Percentiles rank a stretch among this genome's conserved stretches.
Conservation (phyloP, 2,797 vertebrate species). For the Enteromius viviparus region DNA sequence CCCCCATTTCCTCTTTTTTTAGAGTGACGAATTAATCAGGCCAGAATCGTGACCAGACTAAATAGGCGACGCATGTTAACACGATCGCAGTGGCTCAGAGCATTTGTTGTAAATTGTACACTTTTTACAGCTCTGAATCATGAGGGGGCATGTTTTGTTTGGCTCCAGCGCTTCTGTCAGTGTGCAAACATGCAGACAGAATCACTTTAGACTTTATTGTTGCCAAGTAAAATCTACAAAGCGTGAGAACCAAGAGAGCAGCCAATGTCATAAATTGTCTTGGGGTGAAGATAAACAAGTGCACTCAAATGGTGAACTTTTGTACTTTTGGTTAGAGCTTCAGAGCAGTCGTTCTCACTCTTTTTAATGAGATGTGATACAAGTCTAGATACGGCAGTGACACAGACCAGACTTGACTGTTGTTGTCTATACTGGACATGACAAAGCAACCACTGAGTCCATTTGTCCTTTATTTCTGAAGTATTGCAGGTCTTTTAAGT, state of each 20-base stretch:
- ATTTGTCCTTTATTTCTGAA: neutral
- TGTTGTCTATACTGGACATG: neutral
- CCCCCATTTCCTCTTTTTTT: neutral
- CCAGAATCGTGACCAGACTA: slow-evolving; percentile 33
- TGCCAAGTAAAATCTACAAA: slow-evolving; percentile 40
- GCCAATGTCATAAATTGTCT: slow-evolving; percentile 29
- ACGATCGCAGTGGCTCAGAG: neutral
- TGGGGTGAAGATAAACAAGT: slow-evolving; percentile 7
- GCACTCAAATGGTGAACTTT: neutral
- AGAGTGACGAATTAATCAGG: slow-evolving; percentile 44
- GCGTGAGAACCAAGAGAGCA: slow-evolving; percentile 1
- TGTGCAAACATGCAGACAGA: neutral
- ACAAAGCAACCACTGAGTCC: neutral
- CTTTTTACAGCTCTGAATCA: slow-evolving; percentile 34
- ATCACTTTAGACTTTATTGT: slow-evolving; percentile 31
- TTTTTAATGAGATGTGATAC: neutral
- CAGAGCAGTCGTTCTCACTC: neutral
- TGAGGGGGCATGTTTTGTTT: slow-evolving; percentile 22
- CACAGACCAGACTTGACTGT: neutral
- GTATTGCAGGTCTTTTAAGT: neutral
- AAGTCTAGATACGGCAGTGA: neutral
- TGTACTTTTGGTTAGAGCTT: neutral
- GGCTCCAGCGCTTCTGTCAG: neutral
- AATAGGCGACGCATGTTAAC: slow-evolving; percentile 41
- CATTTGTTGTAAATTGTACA: slow-evolving; percentile 5